phyloP scores from a whole-genome alignment of 1,140 invertebrate genomes.

The Micrasema longulum region DNA sequence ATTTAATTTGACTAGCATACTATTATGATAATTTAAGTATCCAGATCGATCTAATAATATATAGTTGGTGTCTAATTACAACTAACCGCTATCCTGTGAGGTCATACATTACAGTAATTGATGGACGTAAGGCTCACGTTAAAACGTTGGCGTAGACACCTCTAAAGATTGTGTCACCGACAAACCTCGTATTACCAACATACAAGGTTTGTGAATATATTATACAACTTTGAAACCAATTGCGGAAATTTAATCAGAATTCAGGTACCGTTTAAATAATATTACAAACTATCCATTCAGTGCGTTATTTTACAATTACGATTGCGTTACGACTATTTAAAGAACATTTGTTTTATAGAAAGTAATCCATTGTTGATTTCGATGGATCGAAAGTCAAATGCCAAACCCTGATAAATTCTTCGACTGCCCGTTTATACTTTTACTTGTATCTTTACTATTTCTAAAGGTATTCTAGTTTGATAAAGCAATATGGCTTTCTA shows the following conservation, averaged over 20 bases:
- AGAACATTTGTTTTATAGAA: conserved; percentile 15
- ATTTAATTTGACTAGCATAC: not conserved
- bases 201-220: conserved; percentile 11
- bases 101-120: not conserved
- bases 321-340: conserved; percentile 11
- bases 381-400: conserved; percentile 18
- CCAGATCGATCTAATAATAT: not conserved
- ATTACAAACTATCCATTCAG: not conserved
- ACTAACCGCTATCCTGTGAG: not conserved
- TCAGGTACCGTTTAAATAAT: conserved; percentile 14
- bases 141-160: conserved; percentile 13
- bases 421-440: too few species aligned
- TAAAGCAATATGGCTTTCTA: too few species aligned
- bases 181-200: not conserved
- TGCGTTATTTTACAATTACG: conserved; percentile 12
- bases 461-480: too few species aligned
- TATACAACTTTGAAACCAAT: conserved; percentile 22
- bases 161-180: conserved; percentile 15
- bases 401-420: not conserved
- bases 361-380: conserved; percentile 29
- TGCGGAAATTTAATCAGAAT: conserved; percentile 22
- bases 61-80: not conserved
- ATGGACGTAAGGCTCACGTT: not conserved
- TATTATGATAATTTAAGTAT: not conserved
- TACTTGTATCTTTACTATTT: too few species aligned